Evolutionary conservation across 2,888 invertebrate species (phyloP).

Genomic region (Heliothis peltigera): DNA sequence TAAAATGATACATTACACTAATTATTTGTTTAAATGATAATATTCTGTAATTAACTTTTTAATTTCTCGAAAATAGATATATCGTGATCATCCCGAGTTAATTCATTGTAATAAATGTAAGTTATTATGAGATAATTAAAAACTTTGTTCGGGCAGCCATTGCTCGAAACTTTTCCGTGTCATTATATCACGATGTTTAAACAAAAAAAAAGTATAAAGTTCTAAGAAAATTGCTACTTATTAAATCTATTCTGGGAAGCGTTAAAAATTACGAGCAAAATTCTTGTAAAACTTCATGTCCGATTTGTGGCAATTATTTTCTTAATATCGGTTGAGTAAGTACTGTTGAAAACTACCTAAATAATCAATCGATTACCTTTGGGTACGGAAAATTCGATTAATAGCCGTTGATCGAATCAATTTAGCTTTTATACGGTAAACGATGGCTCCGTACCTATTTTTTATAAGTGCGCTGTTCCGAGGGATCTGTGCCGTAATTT

Average conservation of each 20-base stretch:
- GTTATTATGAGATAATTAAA: conserved; percentile 47
- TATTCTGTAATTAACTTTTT: conserved; percentile 52
- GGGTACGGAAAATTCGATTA: conserved; percentile 74
- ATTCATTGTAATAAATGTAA: conserved; percentile 51
- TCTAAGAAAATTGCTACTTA: conserved; percentile 11
- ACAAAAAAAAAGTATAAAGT: background rate
- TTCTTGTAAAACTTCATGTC: conserved; percentile 15
- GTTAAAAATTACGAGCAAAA: conserved; percentile 14
- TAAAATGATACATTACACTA: conserved; percentile 38
- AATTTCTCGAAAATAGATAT: conserved; percentile 46
- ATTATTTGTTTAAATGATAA: conserved; percentile 40
- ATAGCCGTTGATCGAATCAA: conserved; percentile 75
- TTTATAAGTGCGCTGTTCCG: conserved; percentile 75
- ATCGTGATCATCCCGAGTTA: conserved; percentile 53
- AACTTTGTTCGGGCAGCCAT: conserved; percentile 22
- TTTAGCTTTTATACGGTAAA: conserved; percentile 77
- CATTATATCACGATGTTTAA: conserved; percentile 24
- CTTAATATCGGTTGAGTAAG: conserved; percentile 39
- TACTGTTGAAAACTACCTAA: conserved; percentile 52
- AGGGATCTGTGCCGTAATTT: conserved; percentile 78
- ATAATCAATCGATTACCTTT: conserved; percentile 63
- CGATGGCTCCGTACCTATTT: conserved; percentile 72
- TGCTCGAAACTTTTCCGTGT: conserved; percentile 35
- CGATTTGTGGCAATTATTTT: conserved; percentile 46
- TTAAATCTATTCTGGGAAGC: conserved; percentile 10